Conservation (phyloP, 2,797 vertebrate genomes). For the Zalophus californianus region DNA sequence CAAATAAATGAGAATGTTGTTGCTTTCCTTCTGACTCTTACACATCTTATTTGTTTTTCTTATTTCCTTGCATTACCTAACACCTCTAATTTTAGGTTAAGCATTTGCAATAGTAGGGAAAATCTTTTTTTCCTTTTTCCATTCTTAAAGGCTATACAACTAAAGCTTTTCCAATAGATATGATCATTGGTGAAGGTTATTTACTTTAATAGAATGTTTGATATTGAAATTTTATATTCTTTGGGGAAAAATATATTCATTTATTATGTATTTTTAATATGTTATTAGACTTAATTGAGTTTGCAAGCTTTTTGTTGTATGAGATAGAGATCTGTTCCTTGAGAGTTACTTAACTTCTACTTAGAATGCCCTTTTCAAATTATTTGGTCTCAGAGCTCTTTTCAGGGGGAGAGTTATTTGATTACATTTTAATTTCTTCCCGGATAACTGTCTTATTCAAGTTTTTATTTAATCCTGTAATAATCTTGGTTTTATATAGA, state of each 20-base stretch:
- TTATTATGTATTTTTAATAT: neutral
- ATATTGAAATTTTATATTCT: slow-evolving; percentile 10
- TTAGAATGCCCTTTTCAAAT: neutral
- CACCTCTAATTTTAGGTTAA: neutral
- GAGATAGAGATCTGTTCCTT: neutral
- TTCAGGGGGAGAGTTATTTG: neutral
- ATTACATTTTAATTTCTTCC: neutral
- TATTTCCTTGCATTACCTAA: neutral
- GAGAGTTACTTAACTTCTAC: neutral
- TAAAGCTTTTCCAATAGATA: neutral
- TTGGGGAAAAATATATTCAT: neutral
- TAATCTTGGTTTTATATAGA: neutral
- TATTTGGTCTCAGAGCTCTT: neutral
- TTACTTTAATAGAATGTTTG: neutral
- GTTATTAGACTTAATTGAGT: neutral
- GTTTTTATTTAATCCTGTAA: slow-evolving; percentile 15
- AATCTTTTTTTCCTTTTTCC: neutral
- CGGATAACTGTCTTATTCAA: neutral
- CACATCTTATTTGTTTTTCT: neutral
- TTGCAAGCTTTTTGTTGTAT: neutral
- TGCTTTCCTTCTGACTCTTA: neutral
- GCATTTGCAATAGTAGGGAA: neutral
- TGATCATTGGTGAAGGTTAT: neutral
- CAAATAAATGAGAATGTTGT: neutral
- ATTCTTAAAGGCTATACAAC: neutral